These are phyloP conservation scores for Hololepta plana DNA, from an alignment of 2,888 invertebrate genomes.

Conservation along the genomic window DNA sequence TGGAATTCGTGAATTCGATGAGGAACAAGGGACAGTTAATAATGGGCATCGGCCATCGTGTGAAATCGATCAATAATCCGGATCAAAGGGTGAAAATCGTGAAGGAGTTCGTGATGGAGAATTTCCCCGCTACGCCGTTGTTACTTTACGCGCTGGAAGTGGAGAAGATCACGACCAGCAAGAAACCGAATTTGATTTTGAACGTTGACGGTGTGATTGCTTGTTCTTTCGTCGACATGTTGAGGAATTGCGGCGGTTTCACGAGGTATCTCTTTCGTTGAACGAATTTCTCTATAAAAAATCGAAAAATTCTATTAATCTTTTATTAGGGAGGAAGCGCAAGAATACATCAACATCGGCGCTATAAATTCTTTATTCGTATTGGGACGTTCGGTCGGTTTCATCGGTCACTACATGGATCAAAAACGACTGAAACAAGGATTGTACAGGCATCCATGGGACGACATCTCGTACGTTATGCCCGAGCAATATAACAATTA, in stretches of 20 bases:
- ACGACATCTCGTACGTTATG: constrained; percentile 84
- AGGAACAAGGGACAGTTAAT: constrained; percentile 92
- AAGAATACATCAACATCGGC: constrained; percentile 94
- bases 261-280: constrained; percentile 52
- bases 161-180: constrained; percentile 96
- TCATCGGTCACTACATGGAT: constrained; percentile 97
- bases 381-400: constrained; percentile 93
- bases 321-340: constrained; percentile 70
- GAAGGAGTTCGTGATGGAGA: constrained; percentile 85
- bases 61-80: constrained; percentile 91
- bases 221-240: constrained; percentile 90
- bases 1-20: constrained; percentile 98
- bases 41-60: constrained; percentile 94
- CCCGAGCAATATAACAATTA: no score
- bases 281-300: neutral
- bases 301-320: constrained; percentile 5
- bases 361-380: constrained; percentile 97
- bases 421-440: constrained; percentile 98
- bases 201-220: constrained; percentile 99
- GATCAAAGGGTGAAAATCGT: constrained; percentile 95
- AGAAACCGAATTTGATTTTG: constrained; percentile 98
- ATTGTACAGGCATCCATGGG: constrained; percentile 98
- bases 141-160: constrained; percentile 92
- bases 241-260: constrained; percentile 85
- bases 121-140: constrained; percentile 89